phyloP scores from a whole-genome alignment of 2,113 vertebrate species.

The Eonycteris spelaea region DNA sequence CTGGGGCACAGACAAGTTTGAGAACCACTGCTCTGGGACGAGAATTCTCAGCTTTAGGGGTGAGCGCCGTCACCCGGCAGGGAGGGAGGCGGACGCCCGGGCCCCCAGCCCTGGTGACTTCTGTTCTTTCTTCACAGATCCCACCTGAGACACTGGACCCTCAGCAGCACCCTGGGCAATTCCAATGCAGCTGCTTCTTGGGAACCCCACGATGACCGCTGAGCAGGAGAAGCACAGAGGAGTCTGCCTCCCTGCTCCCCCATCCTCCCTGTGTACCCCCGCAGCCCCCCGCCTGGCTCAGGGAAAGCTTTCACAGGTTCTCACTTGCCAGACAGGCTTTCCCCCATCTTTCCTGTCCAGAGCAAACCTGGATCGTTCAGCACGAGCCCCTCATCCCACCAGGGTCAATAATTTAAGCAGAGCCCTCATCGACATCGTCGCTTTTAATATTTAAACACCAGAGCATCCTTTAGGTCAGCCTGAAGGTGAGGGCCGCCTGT shows the following conservation, averaged over 20 bases:
- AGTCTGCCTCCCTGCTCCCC: background rate
- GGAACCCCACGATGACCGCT: background rate
- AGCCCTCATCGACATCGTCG: background rate
- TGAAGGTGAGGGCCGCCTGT: constrained; percentile 50
- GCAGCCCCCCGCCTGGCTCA: background rate
- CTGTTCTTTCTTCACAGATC: background rate
- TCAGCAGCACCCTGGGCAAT: too few relatives aligned
- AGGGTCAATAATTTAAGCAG: constrained; percentile 46
- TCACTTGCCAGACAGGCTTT: background rate
- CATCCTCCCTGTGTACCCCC: background rate
- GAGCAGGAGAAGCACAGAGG: background rate
- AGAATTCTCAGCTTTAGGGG: background rate
- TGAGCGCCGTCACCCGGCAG: background rate
- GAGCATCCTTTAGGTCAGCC: constrained; percentile 57
- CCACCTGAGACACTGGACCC: background rate
- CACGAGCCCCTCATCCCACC: background rate
- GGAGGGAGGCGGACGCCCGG: background rate
- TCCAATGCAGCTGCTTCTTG: background rate
- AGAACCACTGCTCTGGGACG: background rate
- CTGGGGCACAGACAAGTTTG: background rate
- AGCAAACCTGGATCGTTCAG: background rate
- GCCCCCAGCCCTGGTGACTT: background rate
- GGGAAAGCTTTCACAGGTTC: constrained; percentile 19
- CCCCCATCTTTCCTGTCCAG: constrained; percentile 54
- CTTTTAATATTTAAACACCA: constrained; percentile 28